Evolutionary conservation across 2,888 invertebrate genomes (phyloP).

Genomic region (Euzophera pinguis): DNA sequence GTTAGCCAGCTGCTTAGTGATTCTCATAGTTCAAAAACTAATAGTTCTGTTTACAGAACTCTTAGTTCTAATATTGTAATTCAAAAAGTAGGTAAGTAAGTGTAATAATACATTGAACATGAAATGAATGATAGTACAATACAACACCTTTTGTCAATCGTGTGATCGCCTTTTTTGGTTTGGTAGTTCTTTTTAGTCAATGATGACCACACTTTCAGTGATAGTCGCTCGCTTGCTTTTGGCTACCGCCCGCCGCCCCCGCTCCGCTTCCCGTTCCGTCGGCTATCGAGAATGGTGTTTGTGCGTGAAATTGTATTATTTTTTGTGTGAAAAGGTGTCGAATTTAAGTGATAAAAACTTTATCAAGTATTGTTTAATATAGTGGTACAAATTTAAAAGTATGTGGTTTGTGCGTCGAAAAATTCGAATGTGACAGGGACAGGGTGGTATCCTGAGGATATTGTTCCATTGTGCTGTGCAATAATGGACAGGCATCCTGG

Average conservation of each 20-base stretch:
- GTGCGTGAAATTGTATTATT: slow-evolving; percentile 66
- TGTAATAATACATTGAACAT: no score
- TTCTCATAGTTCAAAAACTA: no score
- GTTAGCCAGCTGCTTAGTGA: no score
- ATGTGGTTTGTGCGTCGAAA: slow-evolving; percentile 47
- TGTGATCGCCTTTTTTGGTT: slow-evolving; percentile 21
- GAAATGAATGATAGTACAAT: no score
- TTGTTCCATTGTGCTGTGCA: slow-evolving; percentile 58
- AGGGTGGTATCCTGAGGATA: slow-evolving; percentile 68
- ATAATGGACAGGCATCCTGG: slow-evolving; percentile 71
- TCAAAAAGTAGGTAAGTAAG: no score
- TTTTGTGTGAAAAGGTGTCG: slow-evolving; percentile 68
- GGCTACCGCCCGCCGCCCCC: slow-evolving; percentile 31
- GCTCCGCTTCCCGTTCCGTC: slow-evolving; percentile 30
- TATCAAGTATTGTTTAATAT: slow-evolving; percentile 40
- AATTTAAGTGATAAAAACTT: slow-evolving; percentile 52
- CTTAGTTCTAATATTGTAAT: no score
- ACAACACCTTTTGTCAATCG: no score
- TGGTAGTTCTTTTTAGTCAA: slow-evolving; percentile 20
- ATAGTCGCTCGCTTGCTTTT: slow-evolving; percentile 29
- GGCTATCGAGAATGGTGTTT: slow-evolving; percentile 62
- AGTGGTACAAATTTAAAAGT: slow-evolving; percentile 39
- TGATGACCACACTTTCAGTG: slow-evolving; percentile 28
- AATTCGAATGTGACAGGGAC: slow-evolving; percentile 55
- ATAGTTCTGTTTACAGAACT: no score